Percentiles rank a stretch among this genome's conserved stretches.
These are phyloP conservation scores for Acleris laterana DNA, from an alignment of 2,888 invertebrate genomes.

Conservation along the genomic window DNA sequence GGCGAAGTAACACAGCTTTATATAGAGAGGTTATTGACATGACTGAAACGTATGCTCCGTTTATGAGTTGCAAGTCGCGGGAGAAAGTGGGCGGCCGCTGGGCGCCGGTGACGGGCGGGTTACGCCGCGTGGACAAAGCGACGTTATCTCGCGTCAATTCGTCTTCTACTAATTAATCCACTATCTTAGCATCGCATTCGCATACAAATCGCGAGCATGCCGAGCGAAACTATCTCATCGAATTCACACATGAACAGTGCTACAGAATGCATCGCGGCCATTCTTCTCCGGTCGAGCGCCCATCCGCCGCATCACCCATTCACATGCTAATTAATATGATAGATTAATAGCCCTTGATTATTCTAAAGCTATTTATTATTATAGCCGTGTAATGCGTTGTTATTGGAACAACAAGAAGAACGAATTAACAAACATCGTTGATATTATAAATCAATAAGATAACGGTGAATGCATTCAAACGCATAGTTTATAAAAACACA, in stretches of 20 bases:
- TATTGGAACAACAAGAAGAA: conserved; percentile 5
- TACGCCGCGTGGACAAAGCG: conserved; percentile 37
- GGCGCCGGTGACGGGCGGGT: conserved; percentile 41
- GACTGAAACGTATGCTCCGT: conserved; percentile 52
- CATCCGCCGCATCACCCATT: conserved; percentile 37
- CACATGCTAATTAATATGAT: conserved; percentile 40
- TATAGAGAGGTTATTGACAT: conserved; percentile 58
- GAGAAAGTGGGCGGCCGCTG: conserved; percentile 54
- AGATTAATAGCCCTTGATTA: conserved; percentile 39
- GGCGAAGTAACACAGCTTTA: conserved; percentile 46
- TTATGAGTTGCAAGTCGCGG: conserved; percentile 46
- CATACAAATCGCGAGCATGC: conserved; percentile 53
- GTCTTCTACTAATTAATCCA: conserved; percentile 42
- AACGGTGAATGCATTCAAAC: not conserved
- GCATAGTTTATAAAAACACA: conserved; percentile 7
- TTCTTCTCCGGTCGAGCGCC: conserved; percentile 43
- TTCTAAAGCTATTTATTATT: conserved; percentile 25
- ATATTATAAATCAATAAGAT: not conserved
- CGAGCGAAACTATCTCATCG: conserved; percentile 67
- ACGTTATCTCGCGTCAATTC: conserved; percentile 46
- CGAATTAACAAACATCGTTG: not conserved
- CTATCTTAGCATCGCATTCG: conserved; percentile 51
- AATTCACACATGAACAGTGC: conserved; percentile 70
- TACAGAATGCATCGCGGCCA: conserved; percentile 58
- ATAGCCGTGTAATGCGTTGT: not conserved